Evolutionary conservation across 1,140 invertebrate species (phyloP), one percentile per base, ranked within the genome.

Genomic region (Mesaphorura yosii): DNA sequence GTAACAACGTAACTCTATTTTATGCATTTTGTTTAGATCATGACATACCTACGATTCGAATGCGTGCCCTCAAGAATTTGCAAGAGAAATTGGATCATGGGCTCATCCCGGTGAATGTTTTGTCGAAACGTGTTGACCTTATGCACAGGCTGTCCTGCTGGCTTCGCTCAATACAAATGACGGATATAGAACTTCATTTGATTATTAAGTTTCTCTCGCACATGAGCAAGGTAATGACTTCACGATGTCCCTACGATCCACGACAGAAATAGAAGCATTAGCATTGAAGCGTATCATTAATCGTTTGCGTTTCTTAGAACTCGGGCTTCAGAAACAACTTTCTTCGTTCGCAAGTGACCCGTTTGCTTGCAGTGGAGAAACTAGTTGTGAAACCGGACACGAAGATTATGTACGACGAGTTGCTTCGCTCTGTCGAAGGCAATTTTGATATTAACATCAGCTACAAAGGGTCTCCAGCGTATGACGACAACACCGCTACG

Each of bases 11-110:
- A 10, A 10, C n/a, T 34, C n/a, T 34, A 10, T 10, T 10, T 34
- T 34, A 34, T 34, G 31, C n/a, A 34, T 34, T 34, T 34, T 34
- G 10, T 34, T 34, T 27, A 61, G 59, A 50, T 40, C 59, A 61
- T 49, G 55, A 57, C 14, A 19, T 61, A 14, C 28, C 22, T 29
- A 53, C 57, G 25, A 51, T 61, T 4, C 47, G 59, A 31, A 2
- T 57, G 15, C 40, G 59, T 37, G 59, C 59, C 3, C 17, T 61
- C 29, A 54, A 57, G 53, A 49, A 45, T 28, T 40, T 61, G 4
- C 22, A 52, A 22, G 29, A 44, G 15, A 61, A 61, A 28, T 26
- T 61, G n/a, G 55, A 61, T 19, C 40, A 37, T 45, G 52, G 48
- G n/a, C 34, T 61, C n/a, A 42, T 61, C 3, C 28, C 51, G 10